These are phyloP conservation scores for Drosophila paucipuncta DNA, from an alignment of 2,888 invertebrate genomes.

Conservation along the genomic window DNA sequence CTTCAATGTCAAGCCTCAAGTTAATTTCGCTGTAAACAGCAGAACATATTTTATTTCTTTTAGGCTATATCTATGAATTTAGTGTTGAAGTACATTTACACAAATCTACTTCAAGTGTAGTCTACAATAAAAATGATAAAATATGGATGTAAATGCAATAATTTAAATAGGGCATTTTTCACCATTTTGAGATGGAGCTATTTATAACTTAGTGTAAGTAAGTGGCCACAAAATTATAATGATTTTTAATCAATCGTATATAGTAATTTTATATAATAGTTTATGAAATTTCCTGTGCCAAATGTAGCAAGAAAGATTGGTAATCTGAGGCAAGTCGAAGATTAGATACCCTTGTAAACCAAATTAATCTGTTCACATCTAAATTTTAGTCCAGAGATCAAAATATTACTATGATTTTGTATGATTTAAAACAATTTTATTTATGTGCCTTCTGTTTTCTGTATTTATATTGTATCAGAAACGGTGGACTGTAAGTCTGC, in stretches of 20 bases:
- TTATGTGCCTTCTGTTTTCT: not conserved
- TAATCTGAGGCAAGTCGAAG: not conserved
- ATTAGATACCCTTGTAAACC: not conserved
- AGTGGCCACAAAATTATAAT: not conserved
- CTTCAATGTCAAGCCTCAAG: not conserved
- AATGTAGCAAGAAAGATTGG: not conserved
- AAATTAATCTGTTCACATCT: not conserved
- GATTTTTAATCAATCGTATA: not conserved
- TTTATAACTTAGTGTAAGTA: not conserved
- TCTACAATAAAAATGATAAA: not conserved
- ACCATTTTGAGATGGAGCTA: not conserved
- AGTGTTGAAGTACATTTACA: not conserved
- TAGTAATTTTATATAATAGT: not conserved
- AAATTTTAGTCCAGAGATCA: not conserved
- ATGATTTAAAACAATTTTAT: not conserved
- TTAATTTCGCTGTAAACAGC: not conserved
- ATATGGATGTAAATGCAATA: not conserved
- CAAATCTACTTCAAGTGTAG: not conserved
- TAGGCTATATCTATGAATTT: not conserved
- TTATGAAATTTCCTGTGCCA: not conserved
- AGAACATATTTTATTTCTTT: not conserved
- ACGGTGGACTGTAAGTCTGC: not conserved
- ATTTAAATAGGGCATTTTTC: not conserved
- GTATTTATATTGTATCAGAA: not conserved
- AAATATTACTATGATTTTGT: not conserved